A percentile compares a stretch with the other conserved stretches of the same genome.
Evolutionary conservation across 2,797 vertebrate genomes (phyloP).

Genomic region (Bradypodion ventrale): DNA sequence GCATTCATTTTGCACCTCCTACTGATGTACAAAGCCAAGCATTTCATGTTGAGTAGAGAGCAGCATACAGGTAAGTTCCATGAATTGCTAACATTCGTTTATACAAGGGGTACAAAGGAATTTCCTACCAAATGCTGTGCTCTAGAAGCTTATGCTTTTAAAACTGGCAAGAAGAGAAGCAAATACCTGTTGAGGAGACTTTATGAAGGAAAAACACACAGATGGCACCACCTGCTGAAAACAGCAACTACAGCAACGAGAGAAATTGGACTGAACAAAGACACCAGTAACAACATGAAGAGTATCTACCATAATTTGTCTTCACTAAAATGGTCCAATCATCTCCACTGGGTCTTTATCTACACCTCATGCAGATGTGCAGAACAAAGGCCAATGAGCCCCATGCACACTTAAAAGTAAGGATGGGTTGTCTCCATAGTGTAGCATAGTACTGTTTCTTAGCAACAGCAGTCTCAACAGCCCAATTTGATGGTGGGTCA

Average conservation of each 20-base stretch:
- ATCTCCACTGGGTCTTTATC: neutral
- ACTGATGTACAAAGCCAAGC: neutral
- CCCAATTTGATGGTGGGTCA: slow-evolving; percentile 22
- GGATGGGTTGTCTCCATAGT: neutral
- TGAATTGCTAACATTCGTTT: neutral
- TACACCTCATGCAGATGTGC: no score
- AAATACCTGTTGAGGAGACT: neutral
- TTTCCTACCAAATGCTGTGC: neutral
- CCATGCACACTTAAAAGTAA: accelerated
- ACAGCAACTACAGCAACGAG: neutral
- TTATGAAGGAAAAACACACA: neutral
- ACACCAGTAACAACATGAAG: neutral
- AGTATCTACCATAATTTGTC: neutral
- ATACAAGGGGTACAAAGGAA: neutral
- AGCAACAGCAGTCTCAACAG: slow-evolving; percentile 24
- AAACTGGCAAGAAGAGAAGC: neutral
- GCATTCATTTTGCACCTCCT: neutral
- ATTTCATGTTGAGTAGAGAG: neutral
- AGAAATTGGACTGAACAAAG: neutral
- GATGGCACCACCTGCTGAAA: neutral
- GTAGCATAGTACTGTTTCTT: slow-evolving; percentile 12
- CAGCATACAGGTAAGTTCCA: no score
- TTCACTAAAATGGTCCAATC: neutral
- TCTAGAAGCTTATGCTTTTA: neutral
- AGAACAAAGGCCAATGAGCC: neutral